A percentile compares a stretch with the other conserved stretches of the same genome.
Evolutionary conservation across 2,113 vertebrate genomes (phyloP).

Genomic region (Centropus bengalensis): DNA sequence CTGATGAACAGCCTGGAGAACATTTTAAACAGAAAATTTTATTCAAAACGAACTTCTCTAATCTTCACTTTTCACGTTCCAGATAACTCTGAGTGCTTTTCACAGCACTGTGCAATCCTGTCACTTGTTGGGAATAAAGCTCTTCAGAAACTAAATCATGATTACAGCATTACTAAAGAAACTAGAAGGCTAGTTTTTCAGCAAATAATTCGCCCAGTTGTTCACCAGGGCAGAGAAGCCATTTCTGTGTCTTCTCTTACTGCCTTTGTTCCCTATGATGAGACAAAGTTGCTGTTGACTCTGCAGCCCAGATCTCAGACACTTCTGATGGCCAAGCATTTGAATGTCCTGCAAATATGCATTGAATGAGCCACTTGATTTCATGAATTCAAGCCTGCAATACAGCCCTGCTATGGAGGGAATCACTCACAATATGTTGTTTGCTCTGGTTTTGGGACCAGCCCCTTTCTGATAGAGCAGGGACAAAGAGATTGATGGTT

Average conservation of each 20-base stretch:
- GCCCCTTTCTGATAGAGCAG: background rate
- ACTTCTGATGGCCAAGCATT: background rate
- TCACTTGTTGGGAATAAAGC: background rate
- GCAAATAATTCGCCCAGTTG: background rate
- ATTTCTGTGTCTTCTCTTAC: background rate
- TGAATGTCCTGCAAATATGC: background rate
- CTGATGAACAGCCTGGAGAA: background rate
- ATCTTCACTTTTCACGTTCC: background rate
- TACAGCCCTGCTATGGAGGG: background rate
- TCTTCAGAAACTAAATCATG: background rate
- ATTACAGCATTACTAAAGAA: background rate
- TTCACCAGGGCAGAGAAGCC: background rate
- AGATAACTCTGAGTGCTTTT: background rate
- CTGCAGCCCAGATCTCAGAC: background rate
- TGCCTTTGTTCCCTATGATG: rapidly evolving
- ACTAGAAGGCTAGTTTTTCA: background rate
- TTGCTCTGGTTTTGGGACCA: background rate
- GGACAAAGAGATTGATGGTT: background rate
- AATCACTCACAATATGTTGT: background rate
- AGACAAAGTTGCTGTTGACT: background rate
- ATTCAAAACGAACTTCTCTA: background rate
- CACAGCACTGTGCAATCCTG: background rate
- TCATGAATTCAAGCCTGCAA: background rate
- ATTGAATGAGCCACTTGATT: background rate
- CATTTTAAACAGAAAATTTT: background rate